These are phyloP conservation scores for Neogobius melanostomus DNA, from an alignment of 2,113 vertebrate genomes.

Conservation along the genomic window DNA sequence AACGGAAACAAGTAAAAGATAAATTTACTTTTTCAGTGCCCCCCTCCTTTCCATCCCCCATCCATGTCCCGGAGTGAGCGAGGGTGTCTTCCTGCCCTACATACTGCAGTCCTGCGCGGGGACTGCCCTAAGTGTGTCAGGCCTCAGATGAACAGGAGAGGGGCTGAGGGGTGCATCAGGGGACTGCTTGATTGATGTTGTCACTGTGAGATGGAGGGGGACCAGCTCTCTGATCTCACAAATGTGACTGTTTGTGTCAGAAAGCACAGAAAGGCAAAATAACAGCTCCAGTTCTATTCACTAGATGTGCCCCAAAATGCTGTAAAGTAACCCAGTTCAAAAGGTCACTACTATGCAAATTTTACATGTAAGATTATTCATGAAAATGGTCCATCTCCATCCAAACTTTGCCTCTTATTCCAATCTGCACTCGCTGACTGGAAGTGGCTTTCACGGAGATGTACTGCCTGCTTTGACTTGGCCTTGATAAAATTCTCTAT, in stretches of 20 bases:
- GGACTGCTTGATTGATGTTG: constrained; percentile 64
- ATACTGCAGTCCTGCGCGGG: constrained; percentile 73
- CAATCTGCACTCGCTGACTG: neutral
- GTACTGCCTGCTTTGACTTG: constrained; percentile 18
- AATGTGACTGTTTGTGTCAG: constrained; percentile 41
- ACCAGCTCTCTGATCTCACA: constrained; percentile 46
- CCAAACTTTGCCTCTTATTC: neutral
- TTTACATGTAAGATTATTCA: too few species aligned
- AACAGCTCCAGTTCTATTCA: neutral
- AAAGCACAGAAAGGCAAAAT: constrained; percentile 31
- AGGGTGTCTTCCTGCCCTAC: constrained; percentile 72
- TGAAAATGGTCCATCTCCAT: too few species aligned
- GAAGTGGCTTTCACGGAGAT: neutral
- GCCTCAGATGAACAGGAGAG: constrained; percentile 69
- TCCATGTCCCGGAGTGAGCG: constrained; percentile 55
- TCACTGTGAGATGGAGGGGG: constrained; percentile 63
- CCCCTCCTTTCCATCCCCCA: constrained; percentile 4
- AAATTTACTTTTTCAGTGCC: neutral
- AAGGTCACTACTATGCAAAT: too few species aligned
- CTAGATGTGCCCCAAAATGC: neutral
- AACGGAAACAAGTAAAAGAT: neutral
- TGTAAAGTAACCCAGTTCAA: too few species aligned
- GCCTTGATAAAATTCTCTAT: constrained; percentile 61
- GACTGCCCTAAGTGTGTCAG: constrained; percentile 77
- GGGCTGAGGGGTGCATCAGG: constrained; percentile 50